Evolutionary conservation across 2,797 vertebrate species (phyloP).

Genomic region (Manis pentadactyla): DNA sequence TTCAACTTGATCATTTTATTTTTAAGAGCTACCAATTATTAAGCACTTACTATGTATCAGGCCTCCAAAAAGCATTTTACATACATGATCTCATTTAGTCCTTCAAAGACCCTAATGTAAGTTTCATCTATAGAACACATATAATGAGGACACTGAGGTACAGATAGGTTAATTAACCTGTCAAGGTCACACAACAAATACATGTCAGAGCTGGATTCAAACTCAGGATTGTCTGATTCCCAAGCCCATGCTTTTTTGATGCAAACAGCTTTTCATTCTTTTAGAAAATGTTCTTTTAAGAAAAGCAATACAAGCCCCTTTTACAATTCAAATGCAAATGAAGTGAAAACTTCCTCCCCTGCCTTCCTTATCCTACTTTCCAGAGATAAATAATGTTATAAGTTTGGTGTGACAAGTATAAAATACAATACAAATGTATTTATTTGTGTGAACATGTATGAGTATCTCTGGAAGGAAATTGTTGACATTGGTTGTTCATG

Average conservation of each 20-base stretch:
- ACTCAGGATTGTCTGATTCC: not conserved
- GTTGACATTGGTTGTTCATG: not conserved
- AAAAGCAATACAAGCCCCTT: constrained; percentile 27
- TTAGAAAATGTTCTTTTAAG: constrained; percentile 46
- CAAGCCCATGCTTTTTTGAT: constrained; percentile 33
- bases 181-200: not conserved
- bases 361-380: constrained; percentile 26
- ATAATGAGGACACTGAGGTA: constrained; percentile 31
- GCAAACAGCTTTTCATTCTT: constrained; percentile 25
- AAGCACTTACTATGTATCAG: constrained; percentile 45
- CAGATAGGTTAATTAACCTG: constrained; percentile 35
- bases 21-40: constrained; percentile 50
- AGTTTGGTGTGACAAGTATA: constrained; percentile 46
- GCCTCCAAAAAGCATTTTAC: constrained; percentile 22
- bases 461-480: constrained; percentile 55
- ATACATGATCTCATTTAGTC: constrained; percentile 56
- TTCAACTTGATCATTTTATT: constrained; percentile 40
- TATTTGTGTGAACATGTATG: constrained; percentile 39
- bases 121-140: constrained; percentile 31
- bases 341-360: constrained; percentile 32
- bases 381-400: constrained; percentile 46
- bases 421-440: constrained; percentile 45
- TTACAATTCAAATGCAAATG: not conserved
- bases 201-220: constrained; percentile 46
- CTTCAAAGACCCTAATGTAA: constrained; percentile 25